Evolutionary conservation across 2,113 vertebrate genomes (phyloP).

Genomic region (Pangasianodon gigas): DNA sequence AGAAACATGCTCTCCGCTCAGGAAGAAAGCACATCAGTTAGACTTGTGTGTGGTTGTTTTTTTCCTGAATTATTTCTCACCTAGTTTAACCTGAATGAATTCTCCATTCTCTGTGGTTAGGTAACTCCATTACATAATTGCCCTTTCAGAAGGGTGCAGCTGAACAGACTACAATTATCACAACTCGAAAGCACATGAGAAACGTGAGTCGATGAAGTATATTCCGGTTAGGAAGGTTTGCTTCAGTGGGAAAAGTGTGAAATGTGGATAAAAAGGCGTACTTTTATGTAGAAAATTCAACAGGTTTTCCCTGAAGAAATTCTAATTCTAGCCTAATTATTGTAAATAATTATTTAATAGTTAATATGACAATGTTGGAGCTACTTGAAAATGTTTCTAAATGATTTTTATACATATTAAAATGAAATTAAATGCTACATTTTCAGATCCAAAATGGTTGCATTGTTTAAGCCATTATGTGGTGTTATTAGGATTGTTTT

Average conservation of each 20-base stretch:
- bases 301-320: not conserved
- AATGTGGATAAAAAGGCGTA: not conserved
- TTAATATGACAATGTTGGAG: not conserved
- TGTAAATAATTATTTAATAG: not conserved
- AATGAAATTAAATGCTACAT: not conserved
- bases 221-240: not conserved
- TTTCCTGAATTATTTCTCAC: not conserved
- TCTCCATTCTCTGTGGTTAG: slow-evolving; percentile 66
- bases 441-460: not conserved
- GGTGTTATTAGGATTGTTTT: not conserved
- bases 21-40: slow-evolving; percentile 50
- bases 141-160: slow-evolving; percentile 43
- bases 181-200: not conserved
- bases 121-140: slow-evolving; percentile 75
- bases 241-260: not conserved
- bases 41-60: slow-evolving; percentile 1
- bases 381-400: too few relatives aligned
- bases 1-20: not conserved
- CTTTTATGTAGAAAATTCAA: not conserved
- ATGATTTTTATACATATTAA: not conserved
- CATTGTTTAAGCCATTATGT: not conserved
- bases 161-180: not conserved
- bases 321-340: not conserved
- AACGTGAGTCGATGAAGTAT: not conserved
- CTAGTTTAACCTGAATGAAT: slow-evolving; percentile 68